phyloP scores from a whole-genome alignment of 2,113 vertebrate species.

The Nycticebus coucang region DNA sequence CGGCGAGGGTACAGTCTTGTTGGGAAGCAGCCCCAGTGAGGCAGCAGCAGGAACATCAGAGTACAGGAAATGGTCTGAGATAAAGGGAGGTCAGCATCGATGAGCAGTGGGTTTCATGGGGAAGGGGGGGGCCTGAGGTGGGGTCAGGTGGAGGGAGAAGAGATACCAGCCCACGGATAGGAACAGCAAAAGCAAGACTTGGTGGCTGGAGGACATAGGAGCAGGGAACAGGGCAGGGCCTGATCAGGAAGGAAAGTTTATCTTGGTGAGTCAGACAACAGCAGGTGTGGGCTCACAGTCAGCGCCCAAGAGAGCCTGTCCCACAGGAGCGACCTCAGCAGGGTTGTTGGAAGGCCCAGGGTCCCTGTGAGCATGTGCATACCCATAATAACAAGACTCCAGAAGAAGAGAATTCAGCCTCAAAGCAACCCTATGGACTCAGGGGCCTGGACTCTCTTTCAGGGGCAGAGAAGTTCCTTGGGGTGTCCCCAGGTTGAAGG shows the following conservation, averaged over 20 bases:
- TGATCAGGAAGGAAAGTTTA: not conserved
- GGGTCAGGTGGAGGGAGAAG: not conserved
- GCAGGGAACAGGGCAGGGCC: too few relatives aligned
- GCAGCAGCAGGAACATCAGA: not conserved
- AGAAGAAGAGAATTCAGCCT: not conserved
- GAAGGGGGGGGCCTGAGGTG: not conserved
- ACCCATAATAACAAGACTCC: fast-evolving
- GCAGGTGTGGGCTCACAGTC: fast-evolving
- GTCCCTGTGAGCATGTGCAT: not conserved
- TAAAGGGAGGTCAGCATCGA: not conserved
- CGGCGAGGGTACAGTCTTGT: fast-evolving
- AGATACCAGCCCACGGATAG: too few relatives aligned
- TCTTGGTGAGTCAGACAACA: not conserved
- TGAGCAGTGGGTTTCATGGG: too few relatives aligned
- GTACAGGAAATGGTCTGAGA: not conserved
- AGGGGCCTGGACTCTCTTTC: too few relatives aligned
- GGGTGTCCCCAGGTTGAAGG: not conserved
- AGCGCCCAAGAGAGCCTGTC: not conserved
- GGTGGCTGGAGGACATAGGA: not conserved
- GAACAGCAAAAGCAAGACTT: not conserved
- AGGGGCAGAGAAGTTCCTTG: not conserved
- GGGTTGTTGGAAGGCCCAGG: too few relatives aligned
- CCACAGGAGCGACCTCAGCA: not conserved
- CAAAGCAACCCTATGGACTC: too few relatives aligned
- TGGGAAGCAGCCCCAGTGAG: not conserved